Conservation (phyloP, 2,113 vertebrate species). For the Alethe castanea region DNA sequence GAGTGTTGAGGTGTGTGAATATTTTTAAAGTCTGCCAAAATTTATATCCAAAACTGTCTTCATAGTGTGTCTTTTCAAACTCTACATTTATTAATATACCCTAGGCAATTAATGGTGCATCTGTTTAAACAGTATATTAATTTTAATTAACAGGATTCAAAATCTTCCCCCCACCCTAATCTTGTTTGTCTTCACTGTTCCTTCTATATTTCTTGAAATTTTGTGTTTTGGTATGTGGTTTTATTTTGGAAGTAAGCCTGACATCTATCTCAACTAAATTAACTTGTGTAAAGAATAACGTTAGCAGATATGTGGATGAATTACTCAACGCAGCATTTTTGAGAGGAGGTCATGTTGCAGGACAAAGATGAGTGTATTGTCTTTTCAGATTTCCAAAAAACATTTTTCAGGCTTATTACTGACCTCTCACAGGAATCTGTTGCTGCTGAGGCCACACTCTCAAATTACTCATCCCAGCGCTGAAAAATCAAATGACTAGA, state of each 20-base stretch:
- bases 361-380: not conserved
- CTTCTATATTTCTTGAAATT: not conserved
- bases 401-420: not conserved
- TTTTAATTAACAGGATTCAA: not conserved
- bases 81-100: not conserved
- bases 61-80: not conserved
- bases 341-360: not conserved
- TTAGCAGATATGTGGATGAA: not conserved
- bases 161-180: rapidly evolving
- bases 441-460: not conserved
- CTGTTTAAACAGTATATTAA: not conserved
- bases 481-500: not conserved
- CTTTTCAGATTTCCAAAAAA: not conserved
- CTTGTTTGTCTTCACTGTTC: not conserved
- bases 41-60: not conserved
- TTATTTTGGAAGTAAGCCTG: not conserved
- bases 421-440: not conserved
- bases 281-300: not conserved
- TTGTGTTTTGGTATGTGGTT: not conserved
- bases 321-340: not conserved
- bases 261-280: not conserved
- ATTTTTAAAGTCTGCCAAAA: not conserved
- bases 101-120: not conserved
- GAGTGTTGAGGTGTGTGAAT: not conserved
- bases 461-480: not conserved